phyloP scores from a whole-genome alignment of 2,888 invertebrate genomes.

The Sinhomidia bicolor region DNA sequence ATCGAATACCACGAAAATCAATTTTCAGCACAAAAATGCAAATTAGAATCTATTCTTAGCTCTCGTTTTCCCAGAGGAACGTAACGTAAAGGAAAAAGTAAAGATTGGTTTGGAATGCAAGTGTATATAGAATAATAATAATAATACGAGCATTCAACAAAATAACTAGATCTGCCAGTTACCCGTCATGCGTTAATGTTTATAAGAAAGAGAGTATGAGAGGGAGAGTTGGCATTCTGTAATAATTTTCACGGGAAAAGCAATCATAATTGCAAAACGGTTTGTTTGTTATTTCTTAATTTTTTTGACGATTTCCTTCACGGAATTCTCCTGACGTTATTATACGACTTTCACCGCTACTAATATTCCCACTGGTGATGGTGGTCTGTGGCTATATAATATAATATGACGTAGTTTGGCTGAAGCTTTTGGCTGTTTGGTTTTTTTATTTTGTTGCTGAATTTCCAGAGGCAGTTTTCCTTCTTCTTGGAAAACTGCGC shows the following conservation, averaged over 20 bases:
- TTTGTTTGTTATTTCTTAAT: conserved; percentile 12
- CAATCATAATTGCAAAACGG: conserved; percentile 6
- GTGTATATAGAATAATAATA: not conserved
- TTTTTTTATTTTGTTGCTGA: not conserved
- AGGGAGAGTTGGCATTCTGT: not conserved
- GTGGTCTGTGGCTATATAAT: not conserved
- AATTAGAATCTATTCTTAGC: conserved; percentile 29
- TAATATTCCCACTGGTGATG: not conserved
- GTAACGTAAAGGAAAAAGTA: not conserved
- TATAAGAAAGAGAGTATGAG: not conserved
- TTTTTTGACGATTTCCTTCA: not conserved
- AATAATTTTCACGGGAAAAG: conserved; percentile 11
- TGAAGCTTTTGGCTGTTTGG: not conserved
- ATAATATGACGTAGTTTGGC: not conserved
- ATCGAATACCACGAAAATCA: not conserved
- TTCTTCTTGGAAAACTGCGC: not conserved
- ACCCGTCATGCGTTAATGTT: not conserved
- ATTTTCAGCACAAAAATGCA: conserved; percentile 14
- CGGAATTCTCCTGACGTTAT: not conserved
- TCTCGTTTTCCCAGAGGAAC: conserved; percentile 1
- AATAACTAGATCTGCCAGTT: not conserved
- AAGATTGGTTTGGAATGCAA: not conserved
- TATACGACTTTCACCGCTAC: too few relatives aligned
- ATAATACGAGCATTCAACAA: too few relatives aligned
- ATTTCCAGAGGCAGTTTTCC: conserved; percentile 14